These are phyloP conservation scores for Podotricha telesiphe DNA, from an alignment of 2,888 invertebrate genomes.

Conservation along the genomic window DNA sequence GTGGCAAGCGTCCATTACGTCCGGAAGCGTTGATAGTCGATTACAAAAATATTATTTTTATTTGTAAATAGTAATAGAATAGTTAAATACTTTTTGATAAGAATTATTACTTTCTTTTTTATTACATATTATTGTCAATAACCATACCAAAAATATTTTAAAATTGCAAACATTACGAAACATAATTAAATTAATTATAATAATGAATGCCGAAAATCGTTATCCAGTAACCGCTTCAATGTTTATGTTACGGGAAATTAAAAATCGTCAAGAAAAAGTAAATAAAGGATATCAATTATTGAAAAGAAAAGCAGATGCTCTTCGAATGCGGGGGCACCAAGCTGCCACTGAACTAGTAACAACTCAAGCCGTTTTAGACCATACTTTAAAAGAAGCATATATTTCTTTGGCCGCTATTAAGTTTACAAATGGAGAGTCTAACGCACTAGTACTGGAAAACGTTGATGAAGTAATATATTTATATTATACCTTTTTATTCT, in stretches of 20 bases:
- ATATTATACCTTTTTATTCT: too few relatives aligned
- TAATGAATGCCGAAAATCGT: conserved; percentile 73
- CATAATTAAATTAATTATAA: conserved; percentile 31
- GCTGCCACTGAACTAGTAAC: conserved; percentile 63
- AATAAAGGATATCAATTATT: conserved; percentile 69
- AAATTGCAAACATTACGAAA: not conserved
- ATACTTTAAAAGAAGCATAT: conserved; percentile 71
- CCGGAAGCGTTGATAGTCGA: not conserved
- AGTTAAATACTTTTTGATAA: not conserved
- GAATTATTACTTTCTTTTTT: not conserved
- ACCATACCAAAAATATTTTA: not conserved
- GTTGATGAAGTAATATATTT: conserved; percentile 64
- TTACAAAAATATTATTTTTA: not conserved
- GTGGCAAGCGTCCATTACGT: conserved; percentile 21
- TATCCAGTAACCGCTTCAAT: conserved; percentile 74
- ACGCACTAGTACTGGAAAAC: conserved; percentile 75
- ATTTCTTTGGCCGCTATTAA: conserved; percentile 76
- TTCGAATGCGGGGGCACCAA: conserved; percentile 66
- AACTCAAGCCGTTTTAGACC: conserved; percentile 67
- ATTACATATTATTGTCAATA: not conserved
- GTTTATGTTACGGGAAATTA: conserved; percentile 75
- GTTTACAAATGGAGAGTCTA: conserved; percentile 77
- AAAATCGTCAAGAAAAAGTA: conserved; percentile 70
- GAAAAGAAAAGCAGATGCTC: conserved; percentile 70
- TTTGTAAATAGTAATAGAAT: not conserved